phyloP scores from a whole-genome alignment of 1,140 invertebrate genomes.

The Camponotus pennsylvanicus region DNA sequence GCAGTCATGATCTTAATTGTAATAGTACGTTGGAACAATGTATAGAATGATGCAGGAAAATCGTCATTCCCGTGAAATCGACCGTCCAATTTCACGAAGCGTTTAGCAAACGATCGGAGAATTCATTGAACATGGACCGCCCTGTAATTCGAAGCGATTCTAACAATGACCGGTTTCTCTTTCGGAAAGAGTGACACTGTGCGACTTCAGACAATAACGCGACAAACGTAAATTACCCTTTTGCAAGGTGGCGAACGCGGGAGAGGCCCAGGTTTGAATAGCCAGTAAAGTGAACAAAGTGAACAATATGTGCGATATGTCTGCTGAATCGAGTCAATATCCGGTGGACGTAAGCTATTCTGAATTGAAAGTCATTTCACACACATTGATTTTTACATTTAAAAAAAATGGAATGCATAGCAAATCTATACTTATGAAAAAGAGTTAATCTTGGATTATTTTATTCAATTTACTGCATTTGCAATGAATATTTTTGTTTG shows the following conservation, averaged over 20 bases:
- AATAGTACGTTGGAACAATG: constrained; percentile 12
- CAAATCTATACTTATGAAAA: neutral
- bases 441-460: no score
- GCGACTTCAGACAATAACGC: constrained; percentile 67
- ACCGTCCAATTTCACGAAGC: constrained; percentile 26
- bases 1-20: constrained; percentile 48
- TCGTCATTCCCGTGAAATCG: constrained; percentile 7
- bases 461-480: neutral
- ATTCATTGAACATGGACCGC: constrained; percentile 46
- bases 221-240: constrained; percentile 74
- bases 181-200: constrained; percentile 60
- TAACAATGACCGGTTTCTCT: constrained; percentile 61
- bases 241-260: constrained; percentile 39
- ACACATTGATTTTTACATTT: constrained; percentile 33
- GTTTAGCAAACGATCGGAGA: constrained; percentile 60
- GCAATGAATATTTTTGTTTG: constrained; percentile 4
- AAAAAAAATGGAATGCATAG: neutral
- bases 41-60: constrained; percentile 19
- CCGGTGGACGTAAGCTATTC: constrained; percentile 67
- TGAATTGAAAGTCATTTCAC: constrained; percentile 8
- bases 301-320: constrained; percentile 78
- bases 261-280: constrained; percentile 69
- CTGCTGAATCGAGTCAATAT: constrained; percentile 75
- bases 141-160: constrained; percentile 64
- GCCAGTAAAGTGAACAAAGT: constrained; percentile 73